Conservation (phyloP, 2,888 invertebrate species). For the Caenorhabditis sp. region DNA sequence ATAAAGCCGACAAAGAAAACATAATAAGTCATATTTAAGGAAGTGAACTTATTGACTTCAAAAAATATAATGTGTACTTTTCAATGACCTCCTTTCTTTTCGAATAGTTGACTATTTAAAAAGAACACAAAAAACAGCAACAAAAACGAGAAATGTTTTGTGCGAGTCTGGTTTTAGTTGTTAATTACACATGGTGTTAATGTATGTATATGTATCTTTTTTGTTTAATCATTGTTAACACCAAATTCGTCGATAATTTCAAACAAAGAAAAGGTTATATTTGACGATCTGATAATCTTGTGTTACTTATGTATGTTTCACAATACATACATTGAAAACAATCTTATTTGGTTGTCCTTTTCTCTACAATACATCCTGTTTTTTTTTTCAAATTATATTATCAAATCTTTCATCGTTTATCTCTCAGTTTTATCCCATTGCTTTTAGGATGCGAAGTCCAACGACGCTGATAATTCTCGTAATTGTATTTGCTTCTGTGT, state of each 20-base stretch:
- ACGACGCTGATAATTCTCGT: background rate
- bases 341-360: background rate
- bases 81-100: no score
- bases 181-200: background rate
- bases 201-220: background rate
- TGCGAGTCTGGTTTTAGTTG: background rate
- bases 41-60: no score
- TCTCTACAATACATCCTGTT: background rate
- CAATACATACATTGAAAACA: background rate
- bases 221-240: background rate
- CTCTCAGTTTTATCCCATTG: no score
- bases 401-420: no score
- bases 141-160: background rate
- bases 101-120: no score
- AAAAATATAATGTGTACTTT: no score
- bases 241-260: background rate
- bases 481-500: conserved; percentile 2
- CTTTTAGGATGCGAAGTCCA: background rate
- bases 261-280: background rate
- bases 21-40: no score
- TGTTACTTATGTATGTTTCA: background rate
- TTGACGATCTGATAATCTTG: background rate
- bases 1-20: no score
- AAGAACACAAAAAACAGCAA: background rate
- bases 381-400: no score